These are phyloP conservation scores for Naso thynnoides DNA, from an alignment of 2,797 vertebrate genomes.

Conservation along the genomic window DNA sequence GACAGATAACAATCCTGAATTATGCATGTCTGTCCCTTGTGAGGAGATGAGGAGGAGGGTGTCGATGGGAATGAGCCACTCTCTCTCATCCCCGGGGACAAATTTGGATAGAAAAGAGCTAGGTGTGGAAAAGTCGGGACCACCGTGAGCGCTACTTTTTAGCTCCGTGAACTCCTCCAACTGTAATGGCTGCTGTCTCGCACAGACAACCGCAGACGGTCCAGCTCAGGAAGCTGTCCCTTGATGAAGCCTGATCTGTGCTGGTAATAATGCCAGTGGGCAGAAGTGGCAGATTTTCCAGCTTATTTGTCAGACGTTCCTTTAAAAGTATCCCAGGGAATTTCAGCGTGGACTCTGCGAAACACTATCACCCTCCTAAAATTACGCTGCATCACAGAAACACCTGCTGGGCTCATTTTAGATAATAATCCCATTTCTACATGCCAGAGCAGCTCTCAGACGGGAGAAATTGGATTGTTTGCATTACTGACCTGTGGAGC, in stretches of 20 bases:
- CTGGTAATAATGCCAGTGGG: slow-evolving; percentile 51
- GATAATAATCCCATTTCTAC: slow-evolving; percentile 79
- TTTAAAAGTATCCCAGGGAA: slow-evolving; percentile 67
- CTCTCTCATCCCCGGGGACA: slow-evolving; percentile 59
- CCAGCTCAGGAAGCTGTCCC: slow-evolving; percentile 13
- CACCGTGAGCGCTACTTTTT: slow-evolving; percentile 49
- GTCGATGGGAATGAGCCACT: slow-evolving; percentile 48
- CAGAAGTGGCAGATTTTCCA: slow-evolving; percentile 30
- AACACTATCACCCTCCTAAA: slow-evolving; percentile 54
- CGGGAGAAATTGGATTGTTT: slow-evolving; percentile 78
- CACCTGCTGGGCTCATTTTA: slow-evolving; percentile 74
- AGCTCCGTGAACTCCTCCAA: slow-evolving; percentile 43
- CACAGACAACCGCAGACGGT: not conserved
- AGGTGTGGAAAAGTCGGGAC: slow-evolving; percentile 38
- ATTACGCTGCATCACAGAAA: slow-evolving; percentile 64
- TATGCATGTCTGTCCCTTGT: slow-evolving; percentile 56
- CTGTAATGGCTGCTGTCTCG: slow-evolving; percentile 15
- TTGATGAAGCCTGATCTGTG: slow-evolving; percentile 18
- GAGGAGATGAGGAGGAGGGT: slow-evolving; percentile 28
- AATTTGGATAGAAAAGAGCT: slow-evolving; percentile 57
- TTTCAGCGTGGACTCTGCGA: slow-evolving; percentile 36
- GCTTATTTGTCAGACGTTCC: slow-evolving; percentile 53
- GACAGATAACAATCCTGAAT: slow-evolving; percentile 70
- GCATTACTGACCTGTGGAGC: slow-evolving; percentile 81
- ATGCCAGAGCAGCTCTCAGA: slow-evolving; percentile 65